Percentiles rank a stretch among this genome's conserved stretches.
Conservation (phyloP, 2,888 invertebrate genomes). For the Dione vanillae region DNA sequence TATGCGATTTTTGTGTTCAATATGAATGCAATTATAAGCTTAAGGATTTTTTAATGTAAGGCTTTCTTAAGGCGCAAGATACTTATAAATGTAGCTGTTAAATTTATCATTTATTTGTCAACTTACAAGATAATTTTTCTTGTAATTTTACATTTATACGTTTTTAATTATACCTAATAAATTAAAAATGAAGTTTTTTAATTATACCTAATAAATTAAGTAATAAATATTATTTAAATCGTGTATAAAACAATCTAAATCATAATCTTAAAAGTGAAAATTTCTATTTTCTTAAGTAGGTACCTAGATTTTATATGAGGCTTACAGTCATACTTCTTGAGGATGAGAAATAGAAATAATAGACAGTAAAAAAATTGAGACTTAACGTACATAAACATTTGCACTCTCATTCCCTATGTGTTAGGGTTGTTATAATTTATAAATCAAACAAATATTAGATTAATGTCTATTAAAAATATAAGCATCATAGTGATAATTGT, state of each 20-base stretch:
- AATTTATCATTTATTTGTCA: not conserved
- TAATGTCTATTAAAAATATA: too few relatives aligned
- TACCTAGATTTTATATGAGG: not conserved
- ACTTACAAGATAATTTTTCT: not conserved
- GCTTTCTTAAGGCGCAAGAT: not conserved
- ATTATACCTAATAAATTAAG: too few relatives aligned
- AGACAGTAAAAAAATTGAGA: constrained; percentile 1
- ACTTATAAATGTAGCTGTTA: not conserved
- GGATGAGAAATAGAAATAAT: constrained; percentile 10
- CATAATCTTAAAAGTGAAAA: not conserved
- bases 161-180: too few relatives aligned
- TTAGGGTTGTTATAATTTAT: constrained; percentile 4
- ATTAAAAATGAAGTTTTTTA: too few relatives aligned
- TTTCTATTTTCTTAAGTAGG: not conserved
- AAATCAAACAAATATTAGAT: too few relatives aligned
- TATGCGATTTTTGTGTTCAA: constrained; percentile 14
- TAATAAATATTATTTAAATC: too few relatives aligned
- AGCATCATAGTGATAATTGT: too few relatives aligned
- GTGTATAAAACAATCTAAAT: not conserved
- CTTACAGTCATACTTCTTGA: not conserved
- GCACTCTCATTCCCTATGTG: constrained; percentile 6
- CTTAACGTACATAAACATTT: constrained; percentile 12
- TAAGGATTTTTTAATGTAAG: not conserved
- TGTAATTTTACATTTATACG: too few relatives aligned
- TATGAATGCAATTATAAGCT: not conserved